Conservation (phyloP, 1,140 invertebrate genomes). For the Tetramorium simillimum region DNA sequence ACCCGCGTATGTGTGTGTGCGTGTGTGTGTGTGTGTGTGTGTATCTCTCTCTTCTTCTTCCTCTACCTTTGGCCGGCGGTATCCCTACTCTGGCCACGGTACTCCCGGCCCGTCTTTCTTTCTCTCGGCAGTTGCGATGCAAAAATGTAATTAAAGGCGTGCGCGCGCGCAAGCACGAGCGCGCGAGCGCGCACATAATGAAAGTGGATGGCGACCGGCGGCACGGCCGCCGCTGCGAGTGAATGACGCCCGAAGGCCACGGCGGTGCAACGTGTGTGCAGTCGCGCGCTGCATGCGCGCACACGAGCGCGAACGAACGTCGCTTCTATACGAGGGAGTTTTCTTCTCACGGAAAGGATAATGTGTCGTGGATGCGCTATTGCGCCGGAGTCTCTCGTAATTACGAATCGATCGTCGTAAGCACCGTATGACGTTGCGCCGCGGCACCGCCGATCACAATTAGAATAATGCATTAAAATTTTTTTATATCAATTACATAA, state of each 20-base stretch:
- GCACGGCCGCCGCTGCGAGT: conserved; percentile 76
- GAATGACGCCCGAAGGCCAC: conserved; percentile 85
- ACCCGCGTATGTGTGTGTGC: neutral
- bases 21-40: neutral
- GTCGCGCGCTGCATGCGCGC: conserved; percentile 62
- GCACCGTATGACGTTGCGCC: neutral
- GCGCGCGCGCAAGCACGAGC: conserved; percentile 68
- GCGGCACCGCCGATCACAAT: neutral
- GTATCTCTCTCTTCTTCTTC: conserved; percentile 26
- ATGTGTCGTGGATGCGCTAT: conserved; percentile 60
- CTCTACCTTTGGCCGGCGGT: conserved; percentile 14
- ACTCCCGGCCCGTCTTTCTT: conserved; percentile 49
- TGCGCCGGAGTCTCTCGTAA: conserved; percentile 25
- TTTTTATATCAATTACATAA: neutral
- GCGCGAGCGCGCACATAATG: conserved; percentile 76
- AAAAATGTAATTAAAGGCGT: conserved; percentile 83
- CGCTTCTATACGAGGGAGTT: conserved; percentile 32
- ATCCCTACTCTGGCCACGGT: neutral
- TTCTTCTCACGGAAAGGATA: conserved; percentile 58
- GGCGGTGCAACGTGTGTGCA: conserved; percentile 79
- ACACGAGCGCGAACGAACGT: conserved; percentile 50
- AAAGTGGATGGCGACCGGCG: conserved; percentile 82
- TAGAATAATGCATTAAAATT: conserved; percentile 18
- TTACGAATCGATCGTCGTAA: conserved; percentile 37
- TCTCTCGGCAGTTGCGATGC: conserved; percentile 75